A percentile compares a stretch with the other conserved stretches of the same genome.
Evolutionary conservation across 2,888 invertebrate genomes (phyloP).

Genomic region (Chrysolina haemoptera): DNA sequence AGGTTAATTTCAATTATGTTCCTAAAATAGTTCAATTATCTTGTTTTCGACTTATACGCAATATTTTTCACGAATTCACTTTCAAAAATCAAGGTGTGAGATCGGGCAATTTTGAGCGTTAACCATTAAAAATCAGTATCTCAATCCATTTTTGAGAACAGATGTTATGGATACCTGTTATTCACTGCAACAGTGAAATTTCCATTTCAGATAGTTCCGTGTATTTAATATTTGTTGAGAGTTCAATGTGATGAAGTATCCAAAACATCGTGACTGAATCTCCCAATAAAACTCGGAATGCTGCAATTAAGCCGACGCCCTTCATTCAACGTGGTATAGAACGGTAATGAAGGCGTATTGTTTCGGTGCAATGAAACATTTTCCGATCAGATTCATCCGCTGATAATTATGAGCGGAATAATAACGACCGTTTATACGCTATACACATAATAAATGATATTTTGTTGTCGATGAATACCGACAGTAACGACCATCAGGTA

Average conservation of each 20-base stretch:
- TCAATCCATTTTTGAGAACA: too few species aligned
- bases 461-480: slow-evolving; percentile 4
- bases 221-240: too few species aligned
- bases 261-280: slow-evolving; percentile 22
- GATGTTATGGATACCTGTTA: too few species aligned
- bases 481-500: slow-evolving; percentile 6
- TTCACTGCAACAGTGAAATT: too few species aligned
- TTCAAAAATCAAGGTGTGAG: too few species aligned
- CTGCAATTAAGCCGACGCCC: slow-evolving; percentile 30
- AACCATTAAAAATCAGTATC: too few species aligned
- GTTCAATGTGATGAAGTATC: background rate
- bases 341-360: slow-evolving; percentile 27
- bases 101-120: too few species aligned
- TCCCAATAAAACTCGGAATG: slow-evolving; percentile 1
- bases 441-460: slow-evolving; percentile 1
- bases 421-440: slow-evolving; percentile 22
- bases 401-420: slow-evolving; percentile 25
- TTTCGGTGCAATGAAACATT: slow-evolving; percentile 23
- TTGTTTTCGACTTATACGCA: too few species aligned
- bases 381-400: slow-evolving; percentile 18
- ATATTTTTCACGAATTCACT: too few species aligned
- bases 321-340: slow-evolving; percentile 6
- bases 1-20: too few species aligned
- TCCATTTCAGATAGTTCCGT: too few species aligned
- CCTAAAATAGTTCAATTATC: too few species aligned